These are phyloP conservation scores for Drosophila tsacasi DNA, from an alignment of 1,140 invertebrate genomes.

Conservation along the genomic window DNA sequence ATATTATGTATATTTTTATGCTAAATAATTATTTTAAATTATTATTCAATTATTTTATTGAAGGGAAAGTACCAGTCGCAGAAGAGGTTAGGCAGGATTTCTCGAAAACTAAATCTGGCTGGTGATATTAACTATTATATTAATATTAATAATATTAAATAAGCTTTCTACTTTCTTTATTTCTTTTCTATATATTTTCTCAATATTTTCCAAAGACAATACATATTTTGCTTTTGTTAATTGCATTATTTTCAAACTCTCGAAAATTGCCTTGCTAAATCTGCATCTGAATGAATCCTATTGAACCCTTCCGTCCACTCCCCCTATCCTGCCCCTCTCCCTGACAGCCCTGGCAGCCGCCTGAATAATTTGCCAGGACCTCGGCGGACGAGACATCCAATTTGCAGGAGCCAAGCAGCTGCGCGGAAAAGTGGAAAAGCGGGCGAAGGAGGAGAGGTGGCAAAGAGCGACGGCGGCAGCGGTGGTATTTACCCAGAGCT, in stretches of 20 bases:
- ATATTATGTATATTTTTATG: neutral
- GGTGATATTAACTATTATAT: no score
- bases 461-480: neutral
- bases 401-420: slow-evolving; percentile 34
- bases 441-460: neutral
- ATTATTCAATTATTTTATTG: no score
- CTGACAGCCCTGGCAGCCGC: neutral
- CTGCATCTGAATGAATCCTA: slow-evolving; percentile 24
- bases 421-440: slow-evolving; percentile 10
- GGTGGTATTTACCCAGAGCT: slow-evolving; percentile 66
- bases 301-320: slow-evolving; percentile 3
- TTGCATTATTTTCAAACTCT: neutral
- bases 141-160: no score
- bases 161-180: neutral
- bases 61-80: neutral
- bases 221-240: neutral
- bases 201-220: neutral
- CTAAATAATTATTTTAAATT: neutral
- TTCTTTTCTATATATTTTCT: neutral
- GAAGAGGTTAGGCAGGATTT: no score
- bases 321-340: no score
- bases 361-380: slow-evolving; percentile 44
- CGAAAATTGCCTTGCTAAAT: neutral
- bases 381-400: slow-evolving; percentile 27
- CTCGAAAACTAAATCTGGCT: no score